Conservation (phyloP, 2,113 vertebrate genomes). For the Lepisosteus oculatus region DNA sequence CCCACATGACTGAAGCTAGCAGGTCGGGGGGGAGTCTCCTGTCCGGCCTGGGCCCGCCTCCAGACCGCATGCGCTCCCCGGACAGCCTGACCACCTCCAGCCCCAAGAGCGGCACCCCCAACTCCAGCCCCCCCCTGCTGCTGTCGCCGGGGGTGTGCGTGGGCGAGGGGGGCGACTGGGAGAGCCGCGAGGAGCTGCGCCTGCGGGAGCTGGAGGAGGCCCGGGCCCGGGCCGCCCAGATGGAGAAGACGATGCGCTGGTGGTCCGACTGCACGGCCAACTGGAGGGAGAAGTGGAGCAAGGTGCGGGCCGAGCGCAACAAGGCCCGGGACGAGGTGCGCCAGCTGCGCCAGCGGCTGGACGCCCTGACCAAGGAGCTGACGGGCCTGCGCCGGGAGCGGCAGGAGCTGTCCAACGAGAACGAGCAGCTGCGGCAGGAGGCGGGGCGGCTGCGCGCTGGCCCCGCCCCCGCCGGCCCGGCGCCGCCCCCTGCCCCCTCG, state of each 20-base stretch:
- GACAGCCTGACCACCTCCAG: conserved; percentile 80
- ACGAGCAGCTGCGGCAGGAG: conserved; percentile 66
- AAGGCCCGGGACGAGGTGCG: conserved; percentile 88
- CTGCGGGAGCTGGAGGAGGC: conserved; percentile 92
- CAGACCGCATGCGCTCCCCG: conserved; percentile 70
- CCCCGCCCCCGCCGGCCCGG: conserved; percentile 7
- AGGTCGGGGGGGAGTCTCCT: conserved; percentile 62
- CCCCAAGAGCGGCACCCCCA: conserved; percentile 79
- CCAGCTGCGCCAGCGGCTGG: conserved; percentile 85
- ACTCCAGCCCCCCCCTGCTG: conserved; percentile 74
- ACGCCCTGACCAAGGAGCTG: conserved; percentile 89
- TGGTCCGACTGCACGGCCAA: conserved; percentile 98
- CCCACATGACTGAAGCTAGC: conserved; percentile 61
- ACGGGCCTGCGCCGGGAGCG: conserved; percentile 77
- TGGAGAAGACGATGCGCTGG: conserved; percentile 99
- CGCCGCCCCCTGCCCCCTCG: conserved; percentile 29
- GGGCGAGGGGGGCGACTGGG: conserved; percentile 84
- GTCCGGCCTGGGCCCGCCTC: conserved; percentile 74
- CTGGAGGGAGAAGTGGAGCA: conserved; percentile 98
- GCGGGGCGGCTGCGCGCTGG: conserved; percentile 43
- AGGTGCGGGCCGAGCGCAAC: conserved; percentile 91
- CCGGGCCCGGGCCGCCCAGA: conserved; percentile 85
- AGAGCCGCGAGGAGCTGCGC: conserved; percentile 90
- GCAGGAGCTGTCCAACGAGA: conserved; percentile 78
- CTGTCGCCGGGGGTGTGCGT: conserved; percentile 51